Percentiles rank a stretch among this genome's conserved stretches.
These are phyloP conservation scores for Gymnothorax javanicus DNA, from an alignment of 2,797 vertebrate genomes.

Conservation along the genomic window DNA sequence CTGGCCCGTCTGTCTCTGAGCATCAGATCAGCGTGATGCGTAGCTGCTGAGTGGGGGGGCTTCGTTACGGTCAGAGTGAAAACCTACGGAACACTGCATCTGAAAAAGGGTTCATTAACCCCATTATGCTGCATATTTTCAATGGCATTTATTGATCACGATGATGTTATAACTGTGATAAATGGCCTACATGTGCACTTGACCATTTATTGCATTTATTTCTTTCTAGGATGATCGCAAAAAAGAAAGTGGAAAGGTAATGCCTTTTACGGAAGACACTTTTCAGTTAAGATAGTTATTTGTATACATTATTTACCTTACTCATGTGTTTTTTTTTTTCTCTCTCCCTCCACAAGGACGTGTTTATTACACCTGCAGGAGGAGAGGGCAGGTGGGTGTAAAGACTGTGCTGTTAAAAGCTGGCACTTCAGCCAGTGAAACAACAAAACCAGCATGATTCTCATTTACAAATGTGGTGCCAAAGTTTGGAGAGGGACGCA, in stretches of 20 bases:
- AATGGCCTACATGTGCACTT: background rate
- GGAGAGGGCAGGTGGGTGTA: conserved; percentile 20
- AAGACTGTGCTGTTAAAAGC: background rate
- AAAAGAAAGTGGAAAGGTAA: conserved; percentile 63
- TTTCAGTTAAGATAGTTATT: background rate
- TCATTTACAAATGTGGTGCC: background rate
- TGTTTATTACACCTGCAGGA: conserved; percentile 31
- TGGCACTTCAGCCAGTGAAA: background rate
- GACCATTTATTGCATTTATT: conserved; percentile 22
- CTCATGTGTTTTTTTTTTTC: background rate
- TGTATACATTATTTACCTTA: background rate
- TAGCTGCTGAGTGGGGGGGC: too few relatives aligned
- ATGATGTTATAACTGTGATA: background rate
- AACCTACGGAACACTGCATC: too few relatives aligned
- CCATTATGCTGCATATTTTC: too few relatives aligned
- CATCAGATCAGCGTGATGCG: too few relatives aligned
- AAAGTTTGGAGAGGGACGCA: background rate
- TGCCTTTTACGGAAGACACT: background rate
- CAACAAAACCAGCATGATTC: background rate
- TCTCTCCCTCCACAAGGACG: conserved; percentile 20
- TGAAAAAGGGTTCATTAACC: too few relatives aligned
- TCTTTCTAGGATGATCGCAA: conserved; percentile 72
- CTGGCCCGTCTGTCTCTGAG: too few relatives aligned
- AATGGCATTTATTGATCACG: too few relatives aligned
- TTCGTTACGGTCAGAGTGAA: too few relatives aligned